Percentiles rank a stretch among this genome's conserved stretches.
Conservation (phyloP, 2,888 invertebrate species). For the Archips crataeganus region DNA sequence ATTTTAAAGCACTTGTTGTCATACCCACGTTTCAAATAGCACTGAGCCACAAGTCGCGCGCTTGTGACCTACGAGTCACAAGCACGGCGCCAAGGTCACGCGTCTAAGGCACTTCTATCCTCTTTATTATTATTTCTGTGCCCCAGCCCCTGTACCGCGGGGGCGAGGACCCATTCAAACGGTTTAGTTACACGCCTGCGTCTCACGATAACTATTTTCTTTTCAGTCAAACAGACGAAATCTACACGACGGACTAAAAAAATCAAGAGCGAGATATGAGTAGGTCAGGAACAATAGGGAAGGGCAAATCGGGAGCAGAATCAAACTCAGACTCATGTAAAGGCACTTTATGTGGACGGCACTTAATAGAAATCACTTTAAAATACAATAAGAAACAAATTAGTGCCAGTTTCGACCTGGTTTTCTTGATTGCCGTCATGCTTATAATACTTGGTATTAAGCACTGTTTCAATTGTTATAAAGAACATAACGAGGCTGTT, state of each 20-base stretch:
- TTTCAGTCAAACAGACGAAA: neutral
- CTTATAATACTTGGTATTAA: neutral
- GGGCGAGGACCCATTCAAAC: no score
- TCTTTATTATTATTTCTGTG: no score
- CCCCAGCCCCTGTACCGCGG: no score
- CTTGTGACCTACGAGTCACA: no score
- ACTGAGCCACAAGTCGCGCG: no score
- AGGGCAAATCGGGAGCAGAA: neutral
- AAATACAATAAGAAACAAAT: neutral
- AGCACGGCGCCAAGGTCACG: no score
- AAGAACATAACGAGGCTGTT: neutral
- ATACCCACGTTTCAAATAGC: no score
- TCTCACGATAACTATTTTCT: neutral
- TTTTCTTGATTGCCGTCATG: neutral
- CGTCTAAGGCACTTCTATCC: no score
- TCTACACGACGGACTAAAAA: neutral
- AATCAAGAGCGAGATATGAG: neutral
- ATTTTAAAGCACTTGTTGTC: no score
- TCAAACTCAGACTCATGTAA: slow-evolving; percentile 28
- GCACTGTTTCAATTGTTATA: neutral
- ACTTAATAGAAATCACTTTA: slow-evolving; percentile 43
- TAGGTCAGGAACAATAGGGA: neutral
- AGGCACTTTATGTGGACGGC: slow-evolving; percentile 56
- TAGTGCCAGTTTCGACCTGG: neutral
- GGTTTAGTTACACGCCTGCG: no score